Evolutionary conservation across 2,797 vertebrate genomes (phyloP).

Genomic region (Gallinago nigripennis): DNA sequence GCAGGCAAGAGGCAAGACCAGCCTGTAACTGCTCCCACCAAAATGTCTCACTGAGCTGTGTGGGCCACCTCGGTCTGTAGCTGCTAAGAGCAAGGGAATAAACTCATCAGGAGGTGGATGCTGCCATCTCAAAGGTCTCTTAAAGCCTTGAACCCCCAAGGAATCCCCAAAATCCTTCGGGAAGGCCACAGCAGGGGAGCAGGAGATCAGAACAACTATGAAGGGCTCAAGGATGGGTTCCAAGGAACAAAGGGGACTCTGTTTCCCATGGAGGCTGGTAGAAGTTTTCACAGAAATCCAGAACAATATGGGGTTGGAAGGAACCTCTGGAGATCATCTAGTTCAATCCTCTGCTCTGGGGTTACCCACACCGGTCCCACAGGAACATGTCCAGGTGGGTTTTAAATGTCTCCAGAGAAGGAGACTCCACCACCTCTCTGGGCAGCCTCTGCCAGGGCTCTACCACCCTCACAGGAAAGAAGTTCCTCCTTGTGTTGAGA

Average conservation of each 20-base stretch:
- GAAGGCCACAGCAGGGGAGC: background rate
- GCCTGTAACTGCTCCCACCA: background rate
- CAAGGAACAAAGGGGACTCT: background rate
- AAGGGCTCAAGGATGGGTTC: background rate
- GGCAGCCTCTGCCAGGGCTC: too few relatives aligned
- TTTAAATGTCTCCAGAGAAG: too few relatives aligned
- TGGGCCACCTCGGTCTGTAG: background rate
- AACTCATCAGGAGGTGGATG: background rate
- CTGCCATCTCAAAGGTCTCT: background rate
- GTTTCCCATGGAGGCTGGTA: background rate
- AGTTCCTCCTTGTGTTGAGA: too few relatives aligned
- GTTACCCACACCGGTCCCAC: too few relatives aligned
- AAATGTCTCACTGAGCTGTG: background rate
- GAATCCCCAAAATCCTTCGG: background rate
- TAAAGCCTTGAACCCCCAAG: background rate
- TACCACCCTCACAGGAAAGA: too few relatives aligned
- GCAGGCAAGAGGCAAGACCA: background rate
- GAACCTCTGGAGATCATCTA: too few relatives aligned
- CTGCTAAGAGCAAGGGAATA: background rate
- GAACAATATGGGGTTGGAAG: too few relatives aligned
- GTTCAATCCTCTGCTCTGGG: too few relatives aligned
- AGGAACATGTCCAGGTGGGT: too few relatives aligned
- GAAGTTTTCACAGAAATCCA: background rate
- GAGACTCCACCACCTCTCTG: too few relatives aligned
- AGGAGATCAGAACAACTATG: background rate